Conservation (phyloP, 2,888 invertebrate species). For the Cheiracanthium punctorium region DNA sequence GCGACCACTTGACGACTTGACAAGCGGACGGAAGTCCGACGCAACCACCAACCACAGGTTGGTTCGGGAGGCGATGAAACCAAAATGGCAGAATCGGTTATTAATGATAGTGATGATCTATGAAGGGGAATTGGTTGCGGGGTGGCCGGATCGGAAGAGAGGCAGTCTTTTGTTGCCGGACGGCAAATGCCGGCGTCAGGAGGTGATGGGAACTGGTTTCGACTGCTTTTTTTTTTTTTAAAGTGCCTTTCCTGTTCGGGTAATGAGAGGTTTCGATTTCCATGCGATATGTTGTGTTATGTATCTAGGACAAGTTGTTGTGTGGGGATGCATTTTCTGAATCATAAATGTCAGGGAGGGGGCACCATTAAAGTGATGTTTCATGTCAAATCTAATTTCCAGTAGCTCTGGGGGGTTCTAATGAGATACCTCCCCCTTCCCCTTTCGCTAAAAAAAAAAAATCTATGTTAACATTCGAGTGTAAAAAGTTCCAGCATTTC, state of each 20-base stretch:
- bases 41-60: slow-evolving; percentile 3
- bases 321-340: not conserved
- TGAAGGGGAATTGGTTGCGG: not conserved
- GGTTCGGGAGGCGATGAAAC: slow-evolving; percentile 55
- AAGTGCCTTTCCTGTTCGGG: slow-evolving; percentile 30
- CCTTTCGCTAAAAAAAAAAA: no score
- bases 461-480: no score
- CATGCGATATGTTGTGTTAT: not conserved
- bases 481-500: no score
- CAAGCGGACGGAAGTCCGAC: slow-evolving; percentile 31
- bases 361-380: no score
- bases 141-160: not conserved
- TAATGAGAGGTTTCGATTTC: slow-evolving; percentile 10
- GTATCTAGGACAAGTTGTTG: not conserved
- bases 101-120: slow-evolving; percentile 57
- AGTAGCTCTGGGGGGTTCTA: no score
- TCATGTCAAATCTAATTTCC: no score
- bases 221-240: no score
- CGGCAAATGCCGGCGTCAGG: slow-evolving; percentile 16
- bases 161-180: not conserved
- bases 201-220: slow-evolving; percentile 33
- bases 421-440: no score
- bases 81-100: slow-evolving; percentile 35
- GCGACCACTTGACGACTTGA: slow-evolving; percentile 41
- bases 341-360: not conserved